Conservation (phyloP, 2,797 vertebrate genomes). For the Loriculus beryllinus region DNA sequence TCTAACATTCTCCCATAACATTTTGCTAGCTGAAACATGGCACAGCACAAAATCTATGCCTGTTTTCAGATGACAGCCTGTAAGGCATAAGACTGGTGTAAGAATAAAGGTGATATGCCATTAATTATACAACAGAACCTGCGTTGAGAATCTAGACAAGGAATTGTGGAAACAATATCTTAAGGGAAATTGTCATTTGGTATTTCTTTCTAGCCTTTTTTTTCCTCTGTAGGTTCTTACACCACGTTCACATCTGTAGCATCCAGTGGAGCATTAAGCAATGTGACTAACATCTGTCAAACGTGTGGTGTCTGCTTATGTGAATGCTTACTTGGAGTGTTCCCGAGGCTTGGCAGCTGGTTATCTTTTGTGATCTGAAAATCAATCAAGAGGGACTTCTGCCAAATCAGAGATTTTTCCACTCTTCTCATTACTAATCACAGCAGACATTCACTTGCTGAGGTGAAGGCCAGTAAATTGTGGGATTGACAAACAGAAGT, state of each 20-base stretch:
- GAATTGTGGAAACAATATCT: not conserved
- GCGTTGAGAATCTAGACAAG: not conserved
- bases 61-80: constrained; percentile 33
- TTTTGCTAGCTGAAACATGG: not conserved
- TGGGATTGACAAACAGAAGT: not conserved
- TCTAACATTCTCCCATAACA: not conserved
- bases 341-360: constrained; percentile 54
- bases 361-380: constrained; percentile 58
- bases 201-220: not conserved
- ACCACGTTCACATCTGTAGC: not conserved
- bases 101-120: constrained; percentile 45
- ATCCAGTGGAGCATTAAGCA: constrained; percentile 50
- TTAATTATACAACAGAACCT: constrained; percentile 58
- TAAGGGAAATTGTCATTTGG: constrained; percentile 30
- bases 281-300: constrained; percentile 61
- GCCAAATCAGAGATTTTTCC: constrained; percentile 33
- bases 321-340: constrained; percentile 37
- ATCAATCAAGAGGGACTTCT: constrained; percentile 47
- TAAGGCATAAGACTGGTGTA: constrained; percentile 6
- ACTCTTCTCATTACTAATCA: not conserved
- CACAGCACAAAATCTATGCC: not conserved
- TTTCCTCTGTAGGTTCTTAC: constrained; percentile 16
- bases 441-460: not conserved
- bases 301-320: constrained; percentile 31
- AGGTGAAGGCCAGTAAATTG: not conserved